These are phyloP conservation scores for Rhinophrynus dorsalis DNA, from an alignment of 2,797 vertebrate species.

Conservation along the genomic window DNA sequence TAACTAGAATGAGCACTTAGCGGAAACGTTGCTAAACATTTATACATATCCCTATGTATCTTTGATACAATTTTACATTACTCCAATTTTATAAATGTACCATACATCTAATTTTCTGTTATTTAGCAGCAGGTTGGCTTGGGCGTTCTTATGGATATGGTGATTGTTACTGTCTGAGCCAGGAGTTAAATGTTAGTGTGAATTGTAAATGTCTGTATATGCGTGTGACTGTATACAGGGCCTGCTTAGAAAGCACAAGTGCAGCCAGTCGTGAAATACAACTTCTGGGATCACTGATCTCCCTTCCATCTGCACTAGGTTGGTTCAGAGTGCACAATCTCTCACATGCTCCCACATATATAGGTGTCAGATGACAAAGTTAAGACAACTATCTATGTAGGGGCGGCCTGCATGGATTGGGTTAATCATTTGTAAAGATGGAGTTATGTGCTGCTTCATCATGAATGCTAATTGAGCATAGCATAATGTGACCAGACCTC, in stretches of 20 bases:
- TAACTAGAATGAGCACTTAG: too few relatives aligned
- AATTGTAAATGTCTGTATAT: constrained; percentile 5
- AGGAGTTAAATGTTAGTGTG: constrained; percentile 10
- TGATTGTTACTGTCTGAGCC: background rate
- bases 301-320: constrained; percentile 2
- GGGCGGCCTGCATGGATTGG: background rate
- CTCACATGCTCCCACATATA: background rate
- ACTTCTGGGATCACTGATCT: constrained; percentile 26
- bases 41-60: too few relatives aligned
- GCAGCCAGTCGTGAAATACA: constrained; percentile 33
- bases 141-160: background rate
- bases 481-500: too few relatives aligned
- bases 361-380: background rate
- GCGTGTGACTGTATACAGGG: constrained; percentile 5
- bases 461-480: too few relatives aligned
- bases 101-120: too few relatives aligned
- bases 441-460: too few relatives aligned
- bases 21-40: too few relatives aligned
- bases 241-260: constrained; percentile 31
- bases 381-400: too few relatives aligned
- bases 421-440: too few relatives aligned
- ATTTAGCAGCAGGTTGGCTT: background rate
- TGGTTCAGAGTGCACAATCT: background rate
- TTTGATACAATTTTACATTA: too few relatives aligned
- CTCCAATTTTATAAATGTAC: too few relatives aligned